Percentiles rank a stretch among this genome's conserved stretches.
phyloP scores from a whole-genome alignment of 2,797 vertebrate species.

The Scleropages formosus region DNA sequence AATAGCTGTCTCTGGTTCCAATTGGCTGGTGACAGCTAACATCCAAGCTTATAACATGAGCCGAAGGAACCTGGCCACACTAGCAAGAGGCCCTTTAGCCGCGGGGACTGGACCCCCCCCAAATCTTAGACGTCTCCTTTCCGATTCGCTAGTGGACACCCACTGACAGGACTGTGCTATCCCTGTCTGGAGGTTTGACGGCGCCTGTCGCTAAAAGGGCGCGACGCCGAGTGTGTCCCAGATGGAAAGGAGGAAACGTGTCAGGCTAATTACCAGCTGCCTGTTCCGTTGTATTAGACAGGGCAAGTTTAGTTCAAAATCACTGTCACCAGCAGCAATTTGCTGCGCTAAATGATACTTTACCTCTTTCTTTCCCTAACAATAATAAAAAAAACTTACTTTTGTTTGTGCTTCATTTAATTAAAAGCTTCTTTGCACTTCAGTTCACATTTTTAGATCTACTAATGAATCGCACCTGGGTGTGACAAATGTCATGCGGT shows the following conservation, averaged over 20 bases:
- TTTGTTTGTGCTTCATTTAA: background rate
- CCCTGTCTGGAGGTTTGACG: background rate
- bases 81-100: too few species aligned
- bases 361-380: background rate
- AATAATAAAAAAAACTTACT: background rate
- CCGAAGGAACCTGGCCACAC: too few species aligned
- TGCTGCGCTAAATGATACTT: constrained; percentile 12
- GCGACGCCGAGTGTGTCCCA: background rate
- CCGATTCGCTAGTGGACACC: background rate
- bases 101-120: too few species aligned
- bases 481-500: background rate
- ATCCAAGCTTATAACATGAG: too few species aligned
- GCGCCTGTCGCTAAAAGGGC: constrained; percentile 9
- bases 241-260: constrained; percentile 15
- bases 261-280: constrained; percentile 27
- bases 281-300: constrained; percentile 24
- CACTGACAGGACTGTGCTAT: background rate
- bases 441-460: background rate
- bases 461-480: background rate
- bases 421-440: background rate
- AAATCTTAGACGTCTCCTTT: background rate
- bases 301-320: constrained; percentile 27
- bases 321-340: constrained; percentile 24
- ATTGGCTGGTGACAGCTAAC: too few species aligned
- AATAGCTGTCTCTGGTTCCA: too few species aligned